Percentiles rank a stretch among this genome's conserved stretches.
Evolutionary conservation across 1,140 invertebrate genomes (phyloP).

Genomic region (Meloidogyne exigua): DNA sequence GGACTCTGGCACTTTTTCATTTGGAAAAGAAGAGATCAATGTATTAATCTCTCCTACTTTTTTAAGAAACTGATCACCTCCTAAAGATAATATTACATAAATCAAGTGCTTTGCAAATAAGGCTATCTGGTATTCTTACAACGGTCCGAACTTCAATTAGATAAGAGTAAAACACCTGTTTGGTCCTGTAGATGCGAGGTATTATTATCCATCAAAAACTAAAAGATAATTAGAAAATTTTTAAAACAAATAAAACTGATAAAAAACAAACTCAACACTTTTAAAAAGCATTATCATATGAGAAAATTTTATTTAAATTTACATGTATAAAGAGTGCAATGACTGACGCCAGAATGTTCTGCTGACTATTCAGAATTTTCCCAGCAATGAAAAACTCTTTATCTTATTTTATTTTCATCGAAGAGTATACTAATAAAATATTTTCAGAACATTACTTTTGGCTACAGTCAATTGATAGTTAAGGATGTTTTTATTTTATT

Average conservation of each 20-base stretch:
- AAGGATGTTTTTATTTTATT: neutral
- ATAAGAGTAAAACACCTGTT: neutral
- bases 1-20: conserved; percentile 26
- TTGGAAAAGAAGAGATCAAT: conserved; percentile 13
- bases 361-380: too few species aligned
- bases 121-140: too few species aligned
- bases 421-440: too few species aligned
- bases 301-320: too few species aligned
- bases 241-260: neutral
- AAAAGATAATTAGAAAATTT: neutral
- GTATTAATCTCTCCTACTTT: neutral
- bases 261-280: too few species aligned
- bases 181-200: neutral
- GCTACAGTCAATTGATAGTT: neutral
- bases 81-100: neutral
- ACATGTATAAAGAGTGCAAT: too few species aligned
- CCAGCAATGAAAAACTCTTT: too few species aligned
- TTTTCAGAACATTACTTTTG: too few species aligned
- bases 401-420: too few species aligned
- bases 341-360: too few species aligned
- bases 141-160: too few species aligned
- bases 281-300: neutral
- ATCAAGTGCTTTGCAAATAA: too few species aligned
- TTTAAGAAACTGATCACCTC: neutral
- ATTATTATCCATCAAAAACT: conserved; percentile 6